Evolutionary conservation across 2,113 vertebrate genomes (phyloP).

Genomic region (Petroica traversi): DNA sequence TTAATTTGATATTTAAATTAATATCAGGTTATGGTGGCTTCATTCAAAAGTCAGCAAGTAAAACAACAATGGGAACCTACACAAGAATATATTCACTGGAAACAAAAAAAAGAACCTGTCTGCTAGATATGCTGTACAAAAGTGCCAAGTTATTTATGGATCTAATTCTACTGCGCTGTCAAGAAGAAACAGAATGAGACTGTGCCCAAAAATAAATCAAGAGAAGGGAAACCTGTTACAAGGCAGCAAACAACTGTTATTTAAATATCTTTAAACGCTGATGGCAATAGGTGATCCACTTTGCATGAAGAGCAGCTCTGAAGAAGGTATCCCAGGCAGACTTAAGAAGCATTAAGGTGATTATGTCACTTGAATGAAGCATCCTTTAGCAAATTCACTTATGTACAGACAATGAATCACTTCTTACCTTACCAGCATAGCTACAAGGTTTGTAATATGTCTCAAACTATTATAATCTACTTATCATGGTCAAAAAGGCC

Average conservation of each 20-base stretch:
- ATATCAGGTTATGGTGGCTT: constrained; percentile 25
- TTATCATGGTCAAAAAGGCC: neutral
- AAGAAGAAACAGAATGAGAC: constrained; percentile 45
- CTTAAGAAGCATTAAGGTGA: neutral
- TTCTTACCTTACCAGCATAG: neutral
- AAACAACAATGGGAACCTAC: neutral
- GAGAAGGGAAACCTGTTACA: neutral
- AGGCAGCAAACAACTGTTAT: constrained; percentile 26
- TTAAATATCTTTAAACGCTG: neutral
- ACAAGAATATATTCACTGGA: neutral
- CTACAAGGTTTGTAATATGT: neutral
- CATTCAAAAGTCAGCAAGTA: constrained; percentile 13
- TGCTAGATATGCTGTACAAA: neutral
- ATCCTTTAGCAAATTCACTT: neutral
- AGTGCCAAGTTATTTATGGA: constrained; percentile 40
- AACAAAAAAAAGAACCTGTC: neutral
- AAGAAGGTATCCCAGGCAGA: neutral
- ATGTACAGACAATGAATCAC: neutral
- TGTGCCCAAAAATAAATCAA: constrained; percentile 45
- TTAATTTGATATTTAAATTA: constrained; percentile 67
- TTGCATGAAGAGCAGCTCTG: neutral
- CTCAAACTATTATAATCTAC: neutral
- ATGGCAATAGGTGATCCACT: neutral
- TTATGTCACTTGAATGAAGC: constrained; percentile 22
- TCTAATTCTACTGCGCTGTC: constrained; percentile 29